Conservation (phyloP, 2,888 invertebrate species). For the Morpho deidamia region DNA sequence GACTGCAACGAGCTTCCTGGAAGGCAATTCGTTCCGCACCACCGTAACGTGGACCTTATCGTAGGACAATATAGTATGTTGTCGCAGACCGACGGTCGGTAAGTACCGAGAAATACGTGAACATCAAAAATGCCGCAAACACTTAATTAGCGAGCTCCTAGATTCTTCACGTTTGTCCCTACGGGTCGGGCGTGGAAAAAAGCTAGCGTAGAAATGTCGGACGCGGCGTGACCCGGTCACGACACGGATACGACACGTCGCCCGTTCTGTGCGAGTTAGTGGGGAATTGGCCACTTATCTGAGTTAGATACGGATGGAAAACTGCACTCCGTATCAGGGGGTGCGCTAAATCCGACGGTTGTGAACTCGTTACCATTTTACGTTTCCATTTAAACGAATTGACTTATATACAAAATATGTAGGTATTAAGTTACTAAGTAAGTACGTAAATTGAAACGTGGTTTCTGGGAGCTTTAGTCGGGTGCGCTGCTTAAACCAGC, state of each 20-base stretch:
- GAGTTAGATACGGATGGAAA: slow-evolving; percentile 18
- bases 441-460: too few relatives aligned
- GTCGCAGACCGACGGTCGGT: not conserved
- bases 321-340: slow-evolving; percentile 13
- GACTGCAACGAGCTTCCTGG: slow-evolving; percentile 18
- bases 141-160: slow-evolving; percentile 38
- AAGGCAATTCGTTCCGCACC: slow-evolving; percentile 5
- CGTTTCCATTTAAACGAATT: too few relatives aligned
- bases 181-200: slow-evolving; percentile 20
- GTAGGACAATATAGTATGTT: slow-evolving; percentile 6
- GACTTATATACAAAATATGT: too few relatives aligned
- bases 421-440: too few relatives aligned
- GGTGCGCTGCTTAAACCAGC: too few relatives aligned
- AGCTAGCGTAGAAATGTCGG: slow-evolving; percentile 34
- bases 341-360: slow-evolving; percentile 9
- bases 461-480: too few relatives aligned
- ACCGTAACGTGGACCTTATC: slow-evolving; percentile 4
- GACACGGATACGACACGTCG: slow-evolving; percentile 49
- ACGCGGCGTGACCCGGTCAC: slow-evolving; percentile 58
- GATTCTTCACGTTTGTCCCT: slow-evolving; percentile 34
- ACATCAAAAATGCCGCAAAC: slow-evolving; percentile 29
- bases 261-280: slow-evolving; percentile 23
- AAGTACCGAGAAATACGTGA: slow-evolving; percentile 16
- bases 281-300: slow-evolving; percentile 21
- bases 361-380: not conserved